Percentiles rank a stretch among this genome's conserved stretches.
Evolutionary conservation across 1,140 invertebrate genomes (phyloP).

Genomic region (Cherax destructor): DNA sequence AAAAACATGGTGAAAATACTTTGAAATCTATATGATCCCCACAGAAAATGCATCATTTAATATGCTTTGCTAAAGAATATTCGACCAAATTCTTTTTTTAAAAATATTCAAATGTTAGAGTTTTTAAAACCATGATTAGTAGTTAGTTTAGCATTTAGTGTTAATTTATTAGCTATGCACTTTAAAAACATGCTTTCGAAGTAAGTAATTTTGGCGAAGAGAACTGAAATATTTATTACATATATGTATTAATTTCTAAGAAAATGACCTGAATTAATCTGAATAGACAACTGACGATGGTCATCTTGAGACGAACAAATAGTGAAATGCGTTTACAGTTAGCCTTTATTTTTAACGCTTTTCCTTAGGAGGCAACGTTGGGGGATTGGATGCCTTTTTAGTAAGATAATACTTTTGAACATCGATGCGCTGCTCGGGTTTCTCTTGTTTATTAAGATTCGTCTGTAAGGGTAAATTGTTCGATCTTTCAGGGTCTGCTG

Average conservation of each 20-base stretch:
- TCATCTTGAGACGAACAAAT: background rate
- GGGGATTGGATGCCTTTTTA: constrained; percentile 46
- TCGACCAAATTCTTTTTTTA: too few species aligned
- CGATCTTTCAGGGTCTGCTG: background rate
- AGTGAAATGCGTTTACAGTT: background rate
- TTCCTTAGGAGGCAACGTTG: constrained; percentile 47
- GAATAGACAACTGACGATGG: too few species aligned
- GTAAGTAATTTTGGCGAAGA: too few species aligned
- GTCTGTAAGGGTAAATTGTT: background rate
- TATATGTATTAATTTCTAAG: background rate
- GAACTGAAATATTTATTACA: too few species aligned
- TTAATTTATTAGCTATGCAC: background rate
- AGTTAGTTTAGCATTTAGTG: background rate
- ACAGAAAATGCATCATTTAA: too few species aligned
- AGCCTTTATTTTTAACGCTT: constrained; percentile 17
- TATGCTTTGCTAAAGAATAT: too few species aligned
- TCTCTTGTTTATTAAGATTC: background rate
- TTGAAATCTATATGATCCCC: too few species aligned
- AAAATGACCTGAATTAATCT: background rate
- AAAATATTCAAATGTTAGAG: too few species aligned
- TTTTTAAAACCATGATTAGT: background rate
- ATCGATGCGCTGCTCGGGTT: constrained; percentile 25
- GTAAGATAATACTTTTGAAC: constrained; percentile 39
- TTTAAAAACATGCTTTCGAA: too few species aligned
- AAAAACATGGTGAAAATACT: too few species aligned